Conservation (phyloP, 2,113 vertebrate genomes). For the Castor canadensis region DNA sequence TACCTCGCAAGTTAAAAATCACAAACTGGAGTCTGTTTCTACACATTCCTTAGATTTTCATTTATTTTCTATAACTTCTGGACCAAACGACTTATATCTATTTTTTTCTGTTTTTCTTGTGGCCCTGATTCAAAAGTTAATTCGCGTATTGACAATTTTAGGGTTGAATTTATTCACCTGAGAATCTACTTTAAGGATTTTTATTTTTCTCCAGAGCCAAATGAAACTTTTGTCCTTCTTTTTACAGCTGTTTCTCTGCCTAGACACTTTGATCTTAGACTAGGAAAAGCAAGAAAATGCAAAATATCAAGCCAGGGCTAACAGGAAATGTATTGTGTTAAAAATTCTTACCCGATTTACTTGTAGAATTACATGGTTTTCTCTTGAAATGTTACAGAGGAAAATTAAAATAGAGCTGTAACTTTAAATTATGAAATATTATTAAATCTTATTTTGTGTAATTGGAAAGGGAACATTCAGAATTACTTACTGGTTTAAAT, state of each 20-base stretch:
- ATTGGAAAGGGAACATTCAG: conserved; percentile 1
- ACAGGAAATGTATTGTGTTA: not conserved
- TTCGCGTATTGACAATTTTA: conserved; percentile 7
- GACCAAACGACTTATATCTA: not conserved
- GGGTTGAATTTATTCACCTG: not conserved
- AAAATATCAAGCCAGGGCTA: not conserved
- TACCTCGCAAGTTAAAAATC: not conserved
- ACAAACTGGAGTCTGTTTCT: not conserved
- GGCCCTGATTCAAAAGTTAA: conserved; percentile 31
- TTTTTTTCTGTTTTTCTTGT: not conserved
- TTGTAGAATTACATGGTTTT: conserved; percentile 35
- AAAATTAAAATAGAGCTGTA: conserved; percentile 32
- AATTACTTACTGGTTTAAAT: conserved; percentile 25
- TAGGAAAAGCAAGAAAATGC: not conserved
- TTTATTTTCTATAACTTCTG: not conserved
- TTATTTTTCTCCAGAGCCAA: not conserved
- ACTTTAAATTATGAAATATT: conserved; percentile 11
- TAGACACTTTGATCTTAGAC: not conserved
- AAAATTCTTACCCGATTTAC: not conserved
- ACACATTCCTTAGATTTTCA: not conserved
- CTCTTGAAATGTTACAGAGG: not conserved
- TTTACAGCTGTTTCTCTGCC: not conserved
- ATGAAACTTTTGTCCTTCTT: conserved; percentile 38
- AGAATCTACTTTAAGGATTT: not conserved
- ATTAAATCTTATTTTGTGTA: not conserved